Base-by-base conservation (phyloP, 2,797 vertebrate species). In the Darevskia nairensis region DNA sequence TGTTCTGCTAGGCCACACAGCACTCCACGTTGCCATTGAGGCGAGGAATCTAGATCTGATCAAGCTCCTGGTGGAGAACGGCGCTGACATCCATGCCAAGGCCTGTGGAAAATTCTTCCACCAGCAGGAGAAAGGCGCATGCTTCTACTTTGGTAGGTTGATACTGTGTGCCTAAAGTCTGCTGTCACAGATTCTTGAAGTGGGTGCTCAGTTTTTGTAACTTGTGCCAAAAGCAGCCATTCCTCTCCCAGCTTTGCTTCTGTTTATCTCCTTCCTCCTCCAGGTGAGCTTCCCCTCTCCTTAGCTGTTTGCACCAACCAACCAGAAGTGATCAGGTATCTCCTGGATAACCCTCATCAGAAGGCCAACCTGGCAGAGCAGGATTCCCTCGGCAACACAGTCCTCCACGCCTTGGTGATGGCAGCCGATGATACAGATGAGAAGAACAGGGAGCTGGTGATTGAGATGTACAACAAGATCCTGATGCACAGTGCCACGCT, bases 221-320 rank as follows among this genome's bases (percentile, higher is more conserved):
- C 50, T 55, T 55, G 50, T 55, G 50, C 50, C 50, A 55, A 55
- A 55, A 55, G 50, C 50, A 55, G 50, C 50, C 50, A 55, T 55
- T 15, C 13, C 50, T 55, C 50, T 55, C 50, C 13, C 13, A 55
- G 50, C 1, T 86, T 92, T 86, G 32, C n/a, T 68, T 55, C 8
- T 1, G 32, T 3, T 5, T 15, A 55, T 55, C 11, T 1, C 21
- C 80, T 88, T 69, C 66, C 35, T 59, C 35, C 64, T 86, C 6
- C 83, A 99, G 99, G 99, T 9, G 99, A 99, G 94, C 96, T 99
- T 55, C 98, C 98, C 6, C 96, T 99, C 61, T 99, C 98, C 29
- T 95, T 99, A 95, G 98, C 99, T 0, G 98, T 97, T 8, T 99
- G 99, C 90, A 99, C 98, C 93, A 99, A 99, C 96, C 99, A 99